Evolutionary conservation across 2,888 invertebrate species (phyloP), one percentile per base, ranked within the genome.

Genomic region (Campoletis raptor): DNA sequence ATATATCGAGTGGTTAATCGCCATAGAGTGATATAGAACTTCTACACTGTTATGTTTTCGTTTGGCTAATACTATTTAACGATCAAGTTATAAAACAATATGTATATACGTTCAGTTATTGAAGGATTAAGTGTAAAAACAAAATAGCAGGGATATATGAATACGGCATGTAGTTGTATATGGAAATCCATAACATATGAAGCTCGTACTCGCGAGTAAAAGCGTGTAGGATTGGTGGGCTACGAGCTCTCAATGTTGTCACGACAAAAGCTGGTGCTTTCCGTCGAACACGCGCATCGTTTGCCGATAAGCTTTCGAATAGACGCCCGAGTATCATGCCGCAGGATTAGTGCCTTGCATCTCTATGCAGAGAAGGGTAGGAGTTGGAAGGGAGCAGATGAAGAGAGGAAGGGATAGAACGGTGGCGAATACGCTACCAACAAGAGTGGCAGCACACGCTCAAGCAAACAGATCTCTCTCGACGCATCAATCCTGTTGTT

Each of bases 401-500:
- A 48, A 57, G 57, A 57, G 12, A 24, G 24, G 24, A n/a, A 66
- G n/a, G 30, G 36, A 45, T 15, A 48, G 48, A 45, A 57, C 57
- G 57, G 57, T 24, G 61, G 69, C 54, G 21, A 78, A 66, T 37
- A 37, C 79, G 24, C 15, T 36, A 37, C 45, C 40, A 48, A 80
- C 80, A 18, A 52, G 80, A 57, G 80, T 67, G 54, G 48, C 36
- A 48, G 42, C 24, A 42, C 69, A 67, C 24, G 54, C 54, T 18
- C 48, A 37, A 37, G 67, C 52, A 69, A 69, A 48, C 48, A 15
- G 73, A 73, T 48, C 66, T 74, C 73, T 74, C 72, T 81, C 76
- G 57, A 15, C 76, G 30, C 76, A 76, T 82, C 69, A 42, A 76
- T 82, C 69, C 82, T 69, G 82, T 82, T 74, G 82, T 82, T 82